Conservation (phyloP, 2,888 invertebrate species). For the Keiferia lycopersicella region DNA sequence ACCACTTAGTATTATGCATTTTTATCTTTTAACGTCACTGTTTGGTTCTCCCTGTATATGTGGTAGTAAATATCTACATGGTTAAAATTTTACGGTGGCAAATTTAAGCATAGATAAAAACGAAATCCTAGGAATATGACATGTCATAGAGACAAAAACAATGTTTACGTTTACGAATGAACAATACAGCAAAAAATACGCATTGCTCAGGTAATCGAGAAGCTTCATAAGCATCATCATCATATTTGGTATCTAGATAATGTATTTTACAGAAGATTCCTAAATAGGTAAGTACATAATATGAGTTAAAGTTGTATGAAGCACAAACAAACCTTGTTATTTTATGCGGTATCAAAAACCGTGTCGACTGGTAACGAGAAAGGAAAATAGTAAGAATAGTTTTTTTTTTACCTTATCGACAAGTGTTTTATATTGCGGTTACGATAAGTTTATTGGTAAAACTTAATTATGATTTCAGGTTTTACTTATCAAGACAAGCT, state of each 20-base stretch:
- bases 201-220: background rate
- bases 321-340: background rate
- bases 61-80: background rate
- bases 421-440: background rate
- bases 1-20: no score
- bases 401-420: background rate
- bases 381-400: background rate
- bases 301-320: background rate
- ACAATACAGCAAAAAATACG: background rate
- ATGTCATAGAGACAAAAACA: background rate
- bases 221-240: slow-evolving; percentile 3
- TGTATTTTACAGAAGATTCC: background rate
- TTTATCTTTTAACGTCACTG: no score
- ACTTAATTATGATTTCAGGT: background rate
- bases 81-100: no score
- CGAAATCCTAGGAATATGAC: background rate
- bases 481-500: background rate
- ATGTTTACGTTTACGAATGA: background rate
- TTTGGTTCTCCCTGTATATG: no score
- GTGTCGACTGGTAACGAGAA: background rate
- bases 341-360: slow-evolving; percentile 1
- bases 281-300: no score
- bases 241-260: background rate
- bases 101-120: background rate
- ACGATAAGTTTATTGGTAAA: background rate